These are phyloP conservation scores for Caenorhabditis virilis DNA, from an alignment of 2,888 invertebrate species.

Conservation along the genomic window DNA sequence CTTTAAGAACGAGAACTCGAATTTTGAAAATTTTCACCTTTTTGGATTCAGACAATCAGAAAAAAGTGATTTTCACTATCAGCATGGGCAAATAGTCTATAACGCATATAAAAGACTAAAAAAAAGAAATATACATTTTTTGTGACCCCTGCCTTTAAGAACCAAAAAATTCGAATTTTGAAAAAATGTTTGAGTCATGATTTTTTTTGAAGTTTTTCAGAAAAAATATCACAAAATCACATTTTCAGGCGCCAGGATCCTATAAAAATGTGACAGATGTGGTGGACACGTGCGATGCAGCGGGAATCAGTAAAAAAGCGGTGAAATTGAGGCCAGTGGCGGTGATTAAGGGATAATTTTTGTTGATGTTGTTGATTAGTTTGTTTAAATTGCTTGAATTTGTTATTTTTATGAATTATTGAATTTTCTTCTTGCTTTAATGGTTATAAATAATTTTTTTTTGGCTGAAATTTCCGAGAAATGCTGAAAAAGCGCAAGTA, in stretches of 20 bases:
- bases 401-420: background rate
- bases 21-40: no score
- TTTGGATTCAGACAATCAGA: no score
- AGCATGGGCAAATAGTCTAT: no score
- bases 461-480: background rate
- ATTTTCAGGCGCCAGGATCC: conserved; percentile 83
- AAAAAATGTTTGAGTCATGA: background rate
- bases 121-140: no score
- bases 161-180: background rate
- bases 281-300: conserved; percentile 94
- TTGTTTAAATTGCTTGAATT: background rate
- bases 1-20: no score
- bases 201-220: background rate
- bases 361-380: background rate
- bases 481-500: background rate
- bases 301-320: conserved; percentile 94
- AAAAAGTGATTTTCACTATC: no score
- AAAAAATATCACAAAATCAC: background rate
- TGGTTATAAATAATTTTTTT: background rate
- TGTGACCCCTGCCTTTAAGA: no score
- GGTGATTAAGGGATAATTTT: conserved; percentile 89
- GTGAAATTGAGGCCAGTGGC: conserved; percentile 95
- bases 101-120: no score
- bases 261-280: conserved; percentile 99
- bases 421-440: background rate